Base-by-base conservation (phyloP, 2,113 vertebrate species). In the Labeo catla region DNA sequence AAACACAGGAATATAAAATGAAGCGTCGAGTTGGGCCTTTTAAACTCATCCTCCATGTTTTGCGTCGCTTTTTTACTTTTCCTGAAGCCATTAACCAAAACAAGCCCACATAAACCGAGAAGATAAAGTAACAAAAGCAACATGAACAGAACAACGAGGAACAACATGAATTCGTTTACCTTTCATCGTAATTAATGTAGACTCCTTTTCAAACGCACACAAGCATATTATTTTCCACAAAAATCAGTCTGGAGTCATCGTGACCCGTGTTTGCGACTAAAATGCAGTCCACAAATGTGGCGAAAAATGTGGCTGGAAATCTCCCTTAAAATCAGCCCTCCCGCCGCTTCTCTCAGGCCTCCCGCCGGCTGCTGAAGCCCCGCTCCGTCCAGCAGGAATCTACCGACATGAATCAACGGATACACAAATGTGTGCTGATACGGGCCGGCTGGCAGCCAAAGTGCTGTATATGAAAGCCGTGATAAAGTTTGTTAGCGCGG, bases 401-500 rank as follows among this genome's bases (percentile, higher is more conserved):
- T 15, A 50, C 73, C 47, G 15, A 12, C 73, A 76, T 76, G 45
- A 50, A 78, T 65, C 81, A 54, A 84, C 63, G 12, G 63, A 87
- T 72, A 50, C 81, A 70, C 50, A 79, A 43, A 49, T 47, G 39
- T 83, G 76, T 59, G n/a, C 36, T 83, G 61, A 47, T 79, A 7
- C 63, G 50, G 43, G 68, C 15, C 50, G 74, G 74, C 73, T 68
- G 76, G 45, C 43, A 16, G 61, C 39, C 63, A 83, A 78, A 83
- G 83, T 39, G 61, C 39, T 76, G 28, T 76, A 65, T 86, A 43
- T n/a, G 45, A 84, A 74, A 77, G 74, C 74, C 34, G 36, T 66
- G 47, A 52, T 82, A 82, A 66, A 74, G 81, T 83, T 83, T 76
- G 63, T 54, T 68, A 68, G 36, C 50, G 61, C 74, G 54, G 59